These are phyloP conservation scores for Tachypleus tridentatus DNA, from an alignment of 1,140 invertebrate species.

Conservation along the genomic window DNA sequence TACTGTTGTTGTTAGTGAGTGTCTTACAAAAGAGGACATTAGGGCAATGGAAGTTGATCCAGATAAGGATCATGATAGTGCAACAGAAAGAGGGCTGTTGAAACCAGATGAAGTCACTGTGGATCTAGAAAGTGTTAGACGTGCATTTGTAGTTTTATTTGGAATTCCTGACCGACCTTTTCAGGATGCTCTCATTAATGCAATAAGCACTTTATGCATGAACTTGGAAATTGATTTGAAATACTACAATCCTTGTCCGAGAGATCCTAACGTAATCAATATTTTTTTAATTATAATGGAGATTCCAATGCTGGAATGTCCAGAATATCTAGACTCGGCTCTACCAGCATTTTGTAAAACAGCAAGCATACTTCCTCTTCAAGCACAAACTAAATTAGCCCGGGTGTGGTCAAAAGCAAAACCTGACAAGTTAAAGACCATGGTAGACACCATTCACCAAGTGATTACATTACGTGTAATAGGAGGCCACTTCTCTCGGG, in stretches of 20 bases:
- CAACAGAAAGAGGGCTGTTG: no score
- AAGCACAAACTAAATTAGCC: constrained; percentile 66
- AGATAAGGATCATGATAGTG: constrained; percentile 63
- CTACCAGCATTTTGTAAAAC: constrained; percentile 69
- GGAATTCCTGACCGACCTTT: constrained; percentile 42
- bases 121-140: constrained; percentile 45
- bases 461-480: constrained; percentile 67
- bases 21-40: constrained; percentile 51
- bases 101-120: constrained; percentile 28
- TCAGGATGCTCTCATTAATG: constrained; percentile 62
- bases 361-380: constrained; percentile 51
- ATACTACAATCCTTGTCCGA: constrained; percentile 39
- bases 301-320: constrained; percentile 62
- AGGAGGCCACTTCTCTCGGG: constrained; percentile 53
- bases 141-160: constrained; percentile 48
- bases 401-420: constrained; percentile 61
- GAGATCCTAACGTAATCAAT: constrained; percentile 46
- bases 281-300: constrained; percentile 79
- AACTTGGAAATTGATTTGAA: constrained; percentile 59
- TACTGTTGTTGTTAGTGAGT: constrained; percentile 30
- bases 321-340: constrained; percentile 68
- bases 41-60: constrained; percentile 58
- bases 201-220: constrained; percentile 56
- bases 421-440: constrained; percentile 50
- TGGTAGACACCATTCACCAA: constrained; percentile 72